phyloP scores from a whole-genome alignment of 2,888 invertebrate genomes.

The Agrotis ipsilon region DNA sequence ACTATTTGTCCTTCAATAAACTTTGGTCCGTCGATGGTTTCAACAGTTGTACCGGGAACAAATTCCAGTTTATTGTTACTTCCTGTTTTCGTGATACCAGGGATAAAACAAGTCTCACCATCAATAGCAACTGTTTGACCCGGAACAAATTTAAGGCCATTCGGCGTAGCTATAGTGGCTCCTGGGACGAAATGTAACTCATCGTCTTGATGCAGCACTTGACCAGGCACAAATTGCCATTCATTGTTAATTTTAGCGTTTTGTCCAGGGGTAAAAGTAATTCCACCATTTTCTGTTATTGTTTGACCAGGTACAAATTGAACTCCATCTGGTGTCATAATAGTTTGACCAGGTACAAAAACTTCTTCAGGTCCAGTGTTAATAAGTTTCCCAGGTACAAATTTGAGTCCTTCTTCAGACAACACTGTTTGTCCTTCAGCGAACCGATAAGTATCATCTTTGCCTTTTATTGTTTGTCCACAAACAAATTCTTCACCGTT shows the following conservation, averaged over 20 bases:
- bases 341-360: constrained; percentile 92
- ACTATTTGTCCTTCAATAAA: constrained; percentile 93
- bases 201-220: constrained; percentile 90
- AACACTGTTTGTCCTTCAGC: constrained; percentile 92
- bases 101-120: constrained; percentile 91
- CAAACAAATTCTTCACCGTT: constrained; percentile 92
- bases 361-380: constrained; percentile 86
- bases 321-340: constrained; percentile 91
- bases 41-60: constrained; percentile 92
- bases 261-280: constrained; percentile 92
- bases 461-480: constrained; percentile 92
- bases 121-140: constrained; percentile 91
- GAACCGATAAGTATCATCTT: constrained; percentile 90
- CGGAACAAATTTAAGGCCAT: constrained; percentile 92
- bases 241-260: constrained; percentile 89
- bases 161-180: constrained; percentile 92
- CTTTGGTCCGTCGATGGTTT: constrained; percentile 92
- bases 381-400: constrained; percentile 91
- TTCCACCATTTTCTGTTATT: constrained; percentile 85
- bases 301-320: constrained; percentile 93
- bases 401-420: constrained; percentile 92
- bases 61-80: constrained; percentile 87
- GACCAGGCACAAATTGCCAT: constrained; percentile 93
- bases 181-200: constrained; percentile 92
- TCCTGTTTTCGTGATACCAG: constrained; percentile 90